phyloP scores from a whole-genome alignment of 37 sponge, comb jelly and placozoan genomes.

The Spongilla lacustris region DNA sequence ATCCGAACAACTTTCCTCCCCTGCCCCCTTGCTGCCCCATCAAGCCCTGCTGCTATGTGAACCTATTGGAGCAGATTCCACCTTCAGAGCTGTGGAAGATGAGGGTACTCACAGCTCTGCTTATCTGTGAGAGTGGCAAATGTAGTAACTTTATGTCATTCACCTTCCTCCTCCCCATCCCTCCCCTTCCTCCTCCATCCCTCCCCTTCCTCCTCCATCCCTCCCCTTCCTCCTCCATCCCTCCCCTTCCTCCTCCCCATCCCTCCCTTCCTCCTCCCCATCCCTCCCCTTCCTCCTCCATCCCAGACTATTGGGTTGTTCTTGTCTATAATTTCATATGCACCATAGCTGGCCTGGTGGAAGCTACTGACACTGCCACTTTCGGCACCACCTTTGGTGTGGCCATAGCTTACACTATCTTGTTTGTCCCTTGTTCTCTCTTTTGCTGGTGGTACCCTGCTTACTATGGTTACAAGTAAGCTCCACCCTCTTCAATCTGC shows the following conservation, averaged over 20 bases:
- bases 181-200: background rate
- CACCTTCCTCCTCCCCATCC: background rate
- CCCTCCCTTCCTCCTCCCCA: background rate
- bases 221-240: background rate
- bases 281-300: background rate
- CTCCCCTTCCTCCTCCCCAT: background rate
- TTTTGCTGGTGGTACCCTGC: constrained; percentile 90
- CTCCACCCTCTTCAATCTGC: background rate
- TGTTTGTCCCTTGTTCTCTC: constrained; percentile 70
- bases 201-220: background rate
- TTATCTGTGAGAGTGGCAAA: constrained; percentile 53
- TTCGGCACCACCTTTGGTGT: constrained; percentile 67
- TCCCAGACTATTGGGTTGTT: constrained; percentile 45
- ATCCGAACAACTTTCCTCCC: constrained; percentile 93
- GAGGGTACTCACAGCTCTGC: constrained; percentile 39
- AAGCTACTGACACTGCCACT: background rate
- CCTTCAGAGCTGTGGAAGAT: constrained; percentile 75
- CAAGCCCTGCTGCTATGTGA: constrained; percentile 94
- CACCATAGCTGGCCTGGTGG: constrained; percentile 29
- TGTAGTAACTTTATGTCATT: background rate
- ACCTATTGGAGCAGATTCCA: constrained; percentile 90
- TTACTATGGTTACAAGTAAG: constrained; percentile 84
- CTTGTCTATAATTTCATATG: constrained; percentile 51
- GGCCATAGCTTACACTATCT: constrained; percentile 49
- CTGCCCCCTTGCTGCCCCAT: constrained; percentile 75